Evolutionary conservation across 2,888 invertebrate genomes (phyloP).

Genomic region (Augiades crinisus): DNA sequence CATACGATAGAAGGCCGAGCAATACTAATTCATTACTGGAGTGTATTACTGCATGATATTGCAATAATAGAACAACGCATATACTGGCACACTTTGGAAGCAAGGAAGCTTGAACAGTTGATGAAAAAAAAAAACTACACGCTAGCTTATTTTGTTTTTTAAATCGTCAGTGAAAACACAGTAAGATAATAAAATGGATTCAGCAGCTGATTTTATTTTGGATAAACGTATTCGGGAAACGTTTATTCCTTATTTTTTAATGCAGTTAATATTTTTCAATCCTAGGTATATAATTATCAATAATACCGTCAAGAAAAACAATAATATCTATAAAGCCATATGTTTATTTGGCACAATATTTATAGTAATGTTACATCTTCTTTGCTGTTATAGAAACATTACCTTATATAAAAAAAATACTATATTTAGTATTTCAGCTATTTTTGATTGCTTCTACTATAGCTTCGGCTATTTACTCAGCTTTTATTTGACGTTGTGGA

Average conservation of each 20-base stretch:
- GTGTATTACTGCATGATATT: no score
- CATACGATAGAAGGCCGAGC: no score
- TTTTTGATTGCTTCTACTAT: constrained; percentile 15
- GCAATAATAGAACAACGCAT: no score
- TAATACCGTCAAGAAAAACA: not conserved
- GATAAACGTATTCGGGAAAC: not conserved
- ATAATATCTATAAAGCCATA: not conserved
- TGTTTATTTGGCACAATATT: not conserved
- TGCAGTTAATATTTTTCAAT: constrained; percentile 8
- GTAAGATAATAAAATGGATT: not conserved
- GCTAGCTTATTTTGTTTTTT: no score
- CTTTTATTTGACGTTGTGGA: not conserved
- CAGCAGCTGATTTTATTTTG: not conserved
- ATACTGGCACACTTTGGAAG: no score
- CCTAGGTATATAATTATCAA: not conserved
- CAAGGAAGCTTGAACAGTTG: no score
- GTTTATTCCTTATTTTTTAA: constrained; percentile 2
- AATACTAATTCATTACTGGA: no score
- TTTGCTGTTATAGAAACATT: not conserved
- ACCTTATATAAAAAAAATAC: not conserved
- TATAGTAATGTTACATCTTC: not conserved
- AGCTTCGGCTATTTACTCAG: not conserved
- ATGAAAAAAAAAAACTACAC: no score
- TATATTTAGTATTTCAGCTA: not conserved
- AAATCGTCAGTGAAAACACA: not conserved